Conservation (phyloP, 2,888 invertebrate species). For the Heliconius cydno region DNA sequence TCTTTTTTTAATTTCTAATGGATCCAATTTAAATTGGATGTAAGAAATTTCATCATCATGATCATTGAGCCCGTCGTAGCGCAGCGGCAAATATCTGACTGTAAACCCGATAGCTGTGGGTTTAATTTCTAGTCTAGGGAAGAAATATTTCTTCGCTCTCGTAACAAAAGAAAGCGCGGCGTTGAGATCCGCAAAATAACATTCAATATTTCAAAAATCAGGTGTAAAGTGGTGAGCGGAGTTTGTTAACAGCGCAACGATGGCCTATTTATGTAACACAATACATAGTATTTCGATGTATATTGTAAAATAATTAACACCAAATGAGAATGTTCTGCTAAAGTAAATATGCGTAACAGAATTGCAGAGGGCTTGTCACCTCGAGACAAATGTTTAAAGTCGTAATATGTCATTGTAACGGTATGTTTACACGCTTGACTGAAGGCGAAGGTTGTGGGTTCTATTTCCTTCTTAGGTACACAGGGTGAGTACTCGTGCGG, state of each 20-base stretch:
- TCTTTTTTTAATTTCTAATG: not conserved
- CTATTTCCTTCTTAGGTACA: not conserved
- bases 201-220: no score
- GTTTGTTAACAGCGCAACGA: no score
- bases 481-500: no score
- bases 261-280: no score
- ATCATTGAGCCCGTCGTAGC: no score
- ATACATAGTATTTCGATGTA: not conserved
- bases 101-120: no score
- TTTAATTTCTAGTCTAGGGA: no score
- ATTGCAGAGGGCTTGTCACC: not conserved
- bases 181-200: no score
- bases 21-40: not conserved
- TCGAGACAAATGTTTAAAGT: not conserved
- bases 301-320: not conserved
- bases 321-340: not conserved
- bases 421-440: not conserved
- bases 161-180: no score
- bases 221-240: no score
- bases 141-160: no score
- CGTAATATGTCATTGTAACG: not conserved
- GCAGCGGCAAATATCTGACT: no score
- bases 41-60: not conserved
- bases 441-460: not conserved
- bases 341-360: not conserved